phyloP scores from a whole-genome alignment of 1,140 invertebrate genomes.

The Campodea augens region DNA sequence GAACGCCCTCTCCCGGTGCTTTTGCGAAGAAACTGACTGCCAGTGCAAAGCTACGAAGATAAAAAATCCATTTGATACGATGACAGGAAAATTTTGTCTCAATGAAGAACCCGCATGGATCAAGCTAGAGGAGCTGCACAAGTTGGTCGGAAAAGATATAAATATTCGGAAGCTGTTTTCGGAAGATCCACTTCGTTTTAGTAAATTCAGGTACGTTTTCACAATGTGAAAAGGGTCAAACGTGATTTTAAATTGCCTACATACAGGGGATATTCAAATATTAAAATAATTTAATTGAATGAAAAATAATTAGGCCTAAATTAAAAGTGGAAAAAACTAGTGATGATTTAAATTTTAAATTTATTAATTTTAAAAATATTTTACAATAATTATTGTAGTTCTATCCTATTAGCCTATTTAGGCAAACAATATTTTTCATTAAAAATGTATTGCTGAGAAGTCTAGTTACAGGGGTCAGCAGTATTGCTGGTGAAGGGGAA shows the following conservation, averaged over 20 bases:
- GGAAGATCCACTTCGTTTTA: slow-evolving; percentile 50
- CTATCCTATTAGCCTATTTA: no score
- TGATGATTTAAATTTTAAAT: neutral
- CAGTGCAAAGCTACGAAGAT: no score
- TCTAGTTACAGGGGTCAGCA: no score
- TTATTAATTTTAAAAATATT: neutral
- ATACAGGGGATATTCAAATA: no score
- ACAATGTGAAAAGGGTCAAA: no score
- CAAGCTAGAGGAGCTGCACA: slow-evolving; percentile 49
- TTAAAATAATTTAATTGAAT: slow-evolving; percentile 3
- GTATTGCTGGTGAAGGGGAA: no score
- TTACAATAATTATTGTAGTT: neutral
- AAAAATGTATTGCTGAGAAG: no score
- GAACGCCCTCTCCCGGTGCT: no score
- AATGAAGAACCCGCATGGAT: slow-evolving; percentile 43
- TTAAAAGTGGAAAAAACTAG: neutral
- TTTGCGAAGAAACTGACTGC: no score
- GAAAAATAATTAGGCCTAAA: slow-evolving; percentile 8
- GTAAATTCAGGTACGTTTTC: slow-evolving; percentile 51
- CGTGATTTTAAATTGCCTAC: no score
- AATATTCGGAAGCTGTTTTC: slow-evolving; percentile 58
- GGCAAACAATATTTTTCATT: no score
- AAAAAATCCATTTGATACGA: no score
- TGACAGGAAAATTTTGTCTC: slow-evolving; percentile 29
- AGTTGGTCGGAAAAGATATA: slow-evolving; percentile 41